Conservation (phyloP, 1,140 invertebrate species). For the Paralvinella palmiformis region DNA sequence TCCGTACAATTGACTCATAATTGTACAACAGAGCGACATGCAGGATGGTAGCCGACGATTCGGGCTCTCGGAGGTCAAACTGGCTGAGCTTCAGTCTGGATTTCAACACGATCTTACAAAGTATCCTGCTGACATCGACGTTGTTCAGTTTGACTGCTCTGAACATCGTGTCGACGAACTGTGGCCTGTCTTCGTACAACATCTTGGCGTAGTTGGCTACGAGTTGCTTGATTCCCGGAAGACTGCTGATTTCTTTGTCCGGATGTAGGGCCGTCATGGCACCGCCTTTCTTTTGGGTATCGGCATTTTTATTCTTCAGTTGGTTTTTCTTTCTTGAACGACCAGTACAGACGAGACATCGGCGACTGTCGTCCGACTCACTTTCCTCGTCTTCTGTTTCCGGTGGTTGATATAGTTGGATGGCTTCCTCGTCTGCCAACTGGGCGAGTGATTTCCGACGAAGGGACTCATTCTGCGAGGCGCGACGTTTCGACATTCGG, state of each 20-base stretch:
- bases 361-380: too few species aligned
- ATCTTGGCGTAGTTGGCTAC: constrained; percentile 18
- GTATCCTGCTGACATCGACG: constrained; percentile 9
- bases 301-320: too few species aligned
- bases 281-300: background rate
- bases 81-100: constrained; percentile 6
- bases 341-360: too few species aligned
- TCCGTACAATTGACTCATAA: constrained; percentile 9
- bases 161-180: constrained; percentile 18
- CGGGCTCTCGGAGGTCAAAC: constrained; percentile 10
- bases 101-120: constrained; percentile 16
- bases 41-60: constrained; percentile 16
- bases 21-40: constrained; percentile 18
- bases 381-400: too few species aligned
- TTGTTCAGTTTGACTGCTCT: constrained; percentile 18
- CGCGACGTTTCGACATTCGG: too few species aligned
- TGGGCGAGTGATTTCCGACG: too few species aligned
- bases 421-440: too few species aligned
- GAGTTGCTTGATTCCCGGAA: constrained; percentile 3
- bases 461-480: too few species aligned
- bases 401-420: too few species aligned
- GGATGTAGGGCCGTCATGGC: constrained; percentile 12
- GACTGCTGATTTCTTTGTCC: background rate
- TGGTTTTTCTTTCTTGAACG: too few species aligned
- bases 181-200: constrained; percentile 9